Base-by-base conservation (phyloP, 2,888 invertebrate genomes). In the Hemithea aestivaria region DNA sequence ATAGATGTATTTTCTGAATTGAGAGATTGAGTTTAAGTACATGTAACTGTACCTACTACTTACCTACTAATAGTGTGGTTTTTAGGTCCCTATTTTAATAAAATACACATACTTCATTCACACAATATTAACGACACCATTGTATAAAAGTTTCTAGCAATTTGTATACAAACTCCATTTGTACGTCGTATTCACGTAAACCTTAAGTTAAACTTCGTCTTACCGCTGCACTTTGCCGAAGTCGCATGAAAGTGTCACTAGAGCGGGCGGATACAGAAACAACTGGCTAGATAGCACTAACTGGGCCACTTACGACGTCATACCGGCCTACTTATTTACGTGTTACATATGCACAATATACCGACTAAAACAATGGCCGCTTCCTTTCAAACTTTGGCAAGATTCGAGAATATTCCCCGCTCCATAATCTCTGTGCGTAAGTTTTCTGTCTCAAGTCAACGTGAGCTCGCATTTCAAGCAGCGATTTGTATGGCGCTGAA, bases 271-370 rank as follows among this genome's bases (percentile, higher is more conserved):
- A 48, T 65, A 61, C 67, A 64, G 62, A 51, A 65, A 66, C 65
- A 68, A 71, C 70, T 73, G 74, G 73, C 75, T 73, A 73, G 65
- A 72, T 71, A 70, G 65, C 68, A 74, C 54, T 64, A 75, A 76
- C 71, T 73, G 62, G 75, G 73, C 64, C 73, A 65, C 64, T 70
- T 68, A 69, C 58, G 58, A 50, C 59, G 55, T 49, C 43, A 44
- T 48, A 45, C 50, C 53, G 64, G 48, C 53, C 66, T 56, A 67
- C 61, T 66, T 48, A 35, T 39, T 61, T 55, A 48, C 51, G 28
- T 35, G 48, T 42, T 42, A 44, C 46, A 47, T 43, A 56, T 58
- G 30, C 35, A 38, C 27, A 40, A 34, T 43, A 35, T 35, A 35
- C 34, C 35, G 45, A 43, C 48, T 40, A 38, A 48, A 43, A 46